Conservation (phyloP, 2,113 vertebrate species). For the Erythrocercus mccallii region DNA sequence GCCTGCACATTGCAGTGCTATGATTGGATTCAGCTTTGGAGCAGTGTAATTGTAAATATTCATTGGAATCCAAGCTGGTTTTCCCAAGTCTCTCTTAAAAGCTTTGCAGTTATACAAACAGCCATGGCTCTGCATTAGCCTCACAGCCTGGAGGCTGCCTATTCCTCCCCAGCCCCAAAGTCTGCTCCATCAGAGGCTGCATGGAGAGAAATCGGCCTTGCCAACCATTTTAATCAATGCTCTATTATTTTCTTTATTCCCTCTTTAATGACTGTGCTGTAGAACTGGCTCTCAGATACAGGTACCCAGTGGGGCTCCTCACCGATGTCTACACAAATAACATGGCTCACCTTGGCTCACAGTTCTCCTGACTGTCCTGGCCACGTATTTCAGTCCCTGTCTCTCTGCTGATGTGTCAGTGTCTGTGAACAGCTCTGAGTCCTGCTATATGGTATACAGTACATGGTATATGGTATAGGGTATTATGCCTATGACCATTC, state of each 20-base stretch:
- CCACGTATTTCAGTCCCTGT: background rate
- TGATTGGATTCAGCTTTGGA: constrained; percentile 72
- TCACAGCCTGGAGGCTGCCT: constrained; percentile 57
- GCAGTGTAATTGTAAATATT: constrained; percentile 76
- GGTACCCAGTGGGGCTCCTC: background rate
- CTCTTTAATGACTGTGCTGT: background rate
- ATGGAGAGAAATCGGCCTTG: constrained; percentile 35
- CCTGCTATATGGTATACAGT: background rate
- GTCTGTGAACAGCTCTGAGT: background rate
- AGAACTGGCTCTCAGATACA: constrained; percentile 9
- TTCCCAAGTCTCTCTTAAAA: constrained; percentile 66
- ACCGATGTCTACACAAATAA: background rate
- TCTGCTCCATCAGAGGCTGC: constrained; percentile 36
- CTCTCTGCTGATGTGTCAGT: background rate
- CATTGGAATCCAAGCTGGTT: constrained; percentile 73
- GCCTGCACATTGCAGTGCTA: constrained; percentile 61
- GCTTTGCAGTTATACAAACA: constrained; percentile 74
- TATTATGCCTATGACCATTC: background rate
- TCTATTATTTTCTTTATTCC: constrained; percentile 56
- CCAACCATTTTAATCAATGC: constrained; percentile 25
- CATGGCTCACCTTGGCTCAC: background rate
- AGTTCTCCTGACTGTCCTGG: background rate
- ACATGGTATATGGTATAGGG: background rate
- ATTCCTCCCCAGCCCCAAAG: constrained; percentile 46
- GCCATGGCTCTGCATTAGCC: constrained; percentile 38